These are phyloP conservation scores for Eleutherodactylus coqui DNA, from an alignment of 2,797 vertebrate species.

Conservation along the genomic window DNA sequence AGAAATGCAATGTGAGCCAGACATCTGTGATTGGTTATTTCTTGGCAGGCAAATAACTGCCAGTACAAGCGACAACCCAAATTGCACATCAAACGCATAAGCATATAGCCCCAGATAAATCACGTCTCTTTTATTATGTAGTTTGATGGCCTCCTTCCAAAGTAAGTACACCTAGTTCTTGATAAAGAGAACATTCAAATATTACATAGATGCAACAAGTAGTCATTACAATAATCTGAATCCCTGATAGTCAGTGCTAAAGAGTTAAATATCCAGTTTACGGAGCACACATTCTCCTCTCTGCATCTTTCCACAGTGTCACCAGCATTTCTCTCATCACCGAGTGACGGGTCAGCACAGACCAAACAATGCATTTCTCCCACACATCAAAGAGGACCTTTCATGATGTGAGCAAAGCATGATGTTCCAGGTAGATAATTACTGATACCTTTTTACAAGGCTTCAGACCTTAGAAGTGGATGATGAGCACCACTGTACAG, in stretches of 20 bases:
- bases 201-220: not conserved
- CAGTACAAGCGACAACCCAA: not conserved
- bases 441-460: slow-evolving; percentile 21
- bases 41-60: slow-evolving; percentile 10
- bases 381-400: slow-evolving; percentile 47
- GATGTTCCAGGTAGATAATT: slow-evolving; percentile 39
- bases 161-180: not conserved
- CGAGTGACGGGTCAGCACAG: slow-evolving; percentile 20
- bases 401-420: slow-evolving; percentile 23
- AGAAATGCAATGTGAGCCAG: not conserved
- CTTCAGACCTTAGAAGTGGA: not conserved
- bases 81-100: slow-evolving; percentile 3
- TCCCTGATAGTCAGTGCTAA: not conserved
- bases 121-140: not conserved
- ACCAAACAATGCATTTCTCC: slow-evolving; percentile 35
- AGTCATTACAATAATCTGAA: not conserved
- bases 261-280: slow-evolving; percentile 36
- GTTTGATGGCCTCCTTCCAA: not conserved
- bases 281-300: not conserved
- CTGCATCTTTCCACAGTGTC: slow-evolving; percentile 15
- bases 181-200: not conserved
- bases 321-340: slow-evolving; percentile 41
- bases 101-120: slow-evolving; percentile 2
- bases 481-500: not conserved
- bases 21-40: slow-evolving; percentile 30